A percentile compares a stretch with the other conserved stretches of the same genome.
Conservation (phyloP, 2,113 vertebrate species). For the Catharus bicknelli region DNA sequence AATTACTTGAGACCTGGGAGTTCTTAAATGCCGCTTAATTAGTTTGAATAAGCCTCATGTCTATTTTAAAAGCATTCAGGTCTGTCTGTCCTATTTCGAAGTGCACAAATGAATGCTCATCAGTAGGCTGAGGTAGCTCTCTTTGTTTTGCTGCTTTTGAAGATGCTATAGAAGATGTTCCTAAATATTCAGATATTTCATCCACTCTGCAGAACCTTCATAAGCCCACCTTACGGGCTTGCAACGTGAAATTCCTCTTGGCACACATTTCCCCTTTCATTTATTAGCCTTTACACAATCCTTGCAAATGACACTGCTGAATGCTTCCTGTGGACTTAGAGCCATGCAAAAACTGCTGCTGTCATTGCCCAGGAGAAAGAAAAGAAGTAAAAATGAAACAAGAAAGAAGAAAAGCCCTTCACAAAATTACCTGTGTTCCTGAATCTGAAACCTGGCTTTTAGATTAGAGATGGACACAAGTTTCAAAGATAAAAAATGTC, state of each 20-base stretch:
- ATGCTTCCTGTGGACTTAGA: background rate
- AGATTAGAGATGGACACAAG: background rate
- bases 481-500: background rate
- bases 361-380: background rate
- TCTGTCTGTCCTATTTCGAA: background rate
- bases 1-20: background rate
- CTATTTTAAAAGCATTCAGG: background rate
- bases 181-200: background rate
- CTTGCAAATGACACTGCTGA: background rate
- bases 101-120: background rate
- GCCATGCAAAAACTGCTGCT: fast-evolving
- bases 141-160: background rate
- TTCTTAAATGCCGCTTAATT: background rate
- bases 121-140: background rate
- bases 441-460: background rate
- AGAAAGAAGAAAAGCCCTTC: background rate
- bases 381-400: background rate
- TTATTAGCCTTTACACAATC: background rate
- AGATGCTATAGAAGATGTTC: background rate
- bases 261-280: background rate
- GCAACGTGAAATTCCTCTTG: background rate
- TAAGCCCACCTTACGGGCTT: background rate
- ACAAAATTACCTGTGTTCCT: background rate
- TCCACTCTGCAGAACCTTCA: background rate
- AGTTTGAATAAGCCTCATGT: background rate